These are phyloP conservation scores for Disparrhopalites patrizii DNA, from an alignment of 2,888 invertebrate species.

Conservation along the genomic window DNA sequence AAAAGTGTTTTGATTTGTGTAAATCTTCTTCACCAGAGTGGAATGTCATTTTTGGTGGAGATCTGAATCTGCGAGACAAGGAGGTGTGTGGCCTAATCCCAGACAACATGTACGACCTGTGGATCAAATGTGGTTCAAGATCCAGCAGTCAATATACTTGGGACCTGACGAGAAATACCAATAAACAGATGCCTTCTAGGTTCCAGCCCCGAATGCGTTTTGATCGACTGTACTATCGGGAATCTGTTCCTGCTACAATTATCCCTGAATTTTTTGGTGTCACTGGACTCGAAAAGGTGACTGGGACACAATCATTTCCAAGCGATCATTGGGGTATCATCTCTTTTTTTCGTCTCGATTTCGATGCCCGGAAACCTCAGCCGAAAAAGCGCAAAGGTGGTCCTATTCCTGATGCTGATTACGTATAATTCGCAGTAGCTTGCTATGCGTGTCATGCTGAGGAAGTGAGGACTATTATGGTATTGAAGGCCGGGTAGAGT, in stretches of 20 bases:
- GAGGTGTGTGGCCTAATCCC: constrained; percentile 57
- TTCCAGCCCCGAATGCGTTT: constrained; percentile 55
- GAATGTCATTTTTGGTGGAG: constrained; percentile 59
- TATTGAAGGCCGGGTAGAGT: too few species aligned
- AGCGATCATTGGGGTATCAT: constrained; percentile 59
- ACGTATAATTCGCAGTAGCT: background rate
- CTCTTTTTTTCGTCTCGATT: constrained; percentile 49
- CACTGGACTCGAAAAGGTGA: constrained; percentile 55
- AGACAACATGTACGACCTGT: constrained; percentile 54
- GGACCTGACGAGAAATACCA: constrained; percentile 59
- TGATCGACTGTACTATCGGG: constrained; percentile 56
- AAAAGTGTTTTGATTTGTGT: constrained; percentile 50
- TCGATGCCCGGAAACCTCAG: constrained; percentile 43
- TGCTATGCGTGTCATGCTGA: too few species aligned
- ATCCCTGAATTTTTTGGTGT: constrained; percentile 55
- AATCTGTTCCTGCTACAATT: constrained; percentile 49
- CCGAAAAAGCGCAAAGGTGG: constrained; percentile 39
- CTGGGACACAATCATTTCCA: constrained; percentile 55
- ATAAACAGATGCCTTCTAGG: constrained; percentile 51
- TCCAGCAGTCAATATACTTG: constrained; percentile 58
- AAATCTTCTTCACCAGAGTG: constrained; percentile 45
- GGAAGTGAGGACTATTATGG: too few species aligned
- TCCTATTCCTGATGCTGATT: background rate
- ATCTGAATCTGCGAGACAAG: constrained; percentile 59
- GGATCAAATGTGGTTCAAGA: constrained; percentile 57